phyloP scores from a whole-genome alignment of 2,888 invertebrate species.

The Penaeus monodon region DNA sequence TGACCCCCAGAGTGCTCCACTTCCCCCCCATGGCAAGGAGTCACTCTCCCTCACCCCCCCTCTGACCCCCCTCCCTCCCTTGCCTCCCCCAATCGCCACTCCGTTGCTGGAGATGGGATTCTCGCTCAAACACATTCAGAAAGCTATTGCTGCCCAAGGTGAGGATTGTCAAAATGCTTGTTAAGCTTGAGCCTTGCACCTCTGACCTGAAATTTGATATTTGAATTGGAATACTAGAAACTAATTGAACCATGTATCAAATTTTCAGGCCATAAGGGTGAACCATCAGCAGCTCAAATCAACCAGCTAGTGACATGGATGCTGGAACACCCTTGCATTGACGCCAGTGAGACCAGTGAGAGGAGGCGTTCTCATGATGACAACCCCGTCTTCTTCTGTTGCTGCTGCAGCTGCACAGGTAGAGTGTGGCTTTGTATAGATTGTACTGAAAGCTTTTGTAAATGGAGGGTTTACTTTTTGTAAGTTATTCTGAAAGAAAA shows the following conservation, averaged over 20 bases:
- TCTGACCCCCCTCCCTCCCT: slow-evolving; percentile 59
- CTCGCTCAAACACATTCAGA: slow-evolving; percentile 74
- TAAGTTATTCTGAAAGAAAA: not conserved
- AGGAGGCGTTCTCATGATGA: slow-evolving; percentile 60
- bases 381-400: slow-evolving; percentile 32
- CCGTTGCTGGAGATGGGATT: slow-evolving; percentile 78
- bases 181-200: not conserved
- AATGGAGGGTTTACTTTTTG: not conserved
- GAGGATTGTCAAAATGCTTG: slow-evolving; percentile 42
- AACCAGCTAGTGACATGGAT: slow-evolving; percentile 78
- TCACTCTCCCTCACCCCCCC: slow-evolving; percentile 52
- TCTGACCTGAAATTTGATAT: not conserved
- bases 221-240: not conserved
- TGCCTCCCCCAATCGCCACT: slow-evolving; percentile 72
- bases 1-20: slow-evolving; percentile 57
- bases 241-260: not conserved
- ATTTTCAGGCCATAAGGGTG: slow-evolving; percentile 69
- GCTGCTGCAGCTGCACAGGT: not conserved
- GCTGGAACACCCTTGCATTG: slow-evolving; percentile 75
- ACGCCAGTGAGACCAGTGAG: slow-evolving; percentile 65
- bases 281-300: slow-evolving; percentile 73
- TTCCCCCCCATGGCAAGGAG: slow-evolving; percentile 46
- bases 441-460: not conserved
- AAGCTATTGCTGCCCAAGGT: slow-evolving; percentile 75
- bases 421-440: slow-evolving; percentile 13